These are phyloP conservation scores for Pedetes capensis DNA, from an alignment of 2,113 vertebrate genomes.

Conservation along the genomic window DNA sequence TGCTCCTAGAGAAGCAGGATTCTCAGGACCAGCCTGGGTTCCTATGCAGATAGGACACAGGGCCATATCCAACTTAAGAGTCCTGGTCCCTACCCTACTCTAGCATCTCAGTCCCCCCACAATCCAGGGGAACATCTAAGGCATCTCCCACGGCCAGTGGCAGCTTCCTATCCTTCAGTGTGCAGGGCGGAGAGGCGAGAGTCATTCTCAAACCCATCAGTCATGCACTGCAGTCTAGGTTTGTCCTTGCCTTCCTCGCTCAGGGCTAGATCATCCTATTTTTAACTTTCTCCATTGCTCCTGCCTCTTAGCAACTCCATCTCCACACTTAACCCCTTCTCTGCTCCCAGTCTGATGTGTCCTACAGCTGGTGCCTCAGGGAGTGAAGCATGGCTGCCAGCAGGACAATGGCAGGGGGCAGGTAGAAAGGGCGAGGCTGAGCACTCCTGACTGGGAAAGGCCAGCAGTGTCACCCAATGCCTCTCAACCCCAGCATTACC, in stretches of 20 bases:
- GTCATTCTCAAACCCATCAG: neutral
- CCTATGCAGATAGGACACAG: rapidly evolving
- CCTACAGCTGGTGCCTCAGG: neutral
- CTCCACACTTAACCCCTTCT: neutral
- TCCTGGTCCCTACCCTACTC: neutral
- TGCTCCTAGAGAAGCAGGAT: neutral
- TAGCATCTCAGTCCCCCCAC: neutral
- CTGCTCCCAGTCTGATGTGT: neutral
- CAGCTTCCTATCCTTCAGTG: neutral
- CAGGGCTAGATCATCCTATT: neutral
- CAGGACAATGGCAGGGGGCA: neutral
- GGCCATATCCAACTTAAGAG: neutral
- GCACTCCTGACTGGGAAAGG: rapidly evolving
- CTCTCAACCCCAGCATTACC: neutral
- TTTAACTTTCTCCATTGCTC: neutral
- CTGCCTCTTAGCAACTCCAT: neutral
- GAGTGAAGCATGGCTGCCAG: neutral
- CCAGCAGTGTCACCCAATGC: rapidly evolving
- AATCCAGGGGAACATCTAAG: neutral
- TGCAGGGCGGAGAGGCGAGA: neutral
- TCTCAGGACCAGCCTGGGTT: neutral
- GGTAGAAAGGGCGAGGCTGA: rapidly evolving
- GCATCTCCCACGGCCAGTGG: neutral
- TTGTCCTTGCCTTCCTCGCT: neutral
- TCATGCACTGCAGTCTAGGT: neutral